Evolutionary conservation across 2,797 vertebrate genomes (phyloP).

Genomic region (Gymnodraco acuticeps): DNA sequence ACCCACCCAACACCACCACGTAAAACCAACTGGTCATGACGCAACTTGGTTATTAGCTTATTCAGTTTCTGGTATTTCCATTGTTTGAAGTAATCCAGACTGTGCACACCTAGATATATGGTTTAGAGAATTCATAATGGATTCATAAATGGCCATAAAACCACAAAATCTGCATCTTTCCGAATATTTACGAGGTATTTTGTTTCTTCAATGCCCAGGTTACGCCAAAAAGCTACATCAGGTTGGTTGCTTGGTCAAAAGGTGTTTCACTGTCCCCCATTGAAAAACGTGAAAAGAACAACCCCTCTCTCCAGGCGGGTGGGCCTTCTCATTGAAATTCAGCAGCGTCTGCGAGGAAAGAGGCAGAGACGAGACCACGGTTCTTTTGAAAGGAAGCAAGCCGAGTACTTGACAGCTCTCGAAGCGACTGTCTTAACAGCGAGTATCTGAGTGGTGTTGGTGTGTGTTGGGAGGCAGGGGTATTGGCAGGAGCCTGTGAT

Average conservation of each 20-base stretch:
- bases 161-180: not conserved
- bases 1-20: not conserved
- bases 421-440: slow-evolving; percentile 43
- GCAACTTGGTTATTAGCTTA: not conserved
- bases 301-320: not conserved
- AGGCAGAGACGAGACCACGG: slow-evolving; percentile 35
- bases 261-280: not conserved
- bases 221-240: not conserved
- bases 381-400: slow-evolving; percentile 50
- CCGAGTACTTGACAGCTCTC: slow-evolving; percentile 35
- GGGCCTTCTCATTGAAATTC: slow-evolving; percentile 33
- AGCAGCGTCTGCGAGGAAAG: slow-evolving; percentile 20
- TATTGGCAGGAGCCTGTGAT: slow-evolving; percentile 61
- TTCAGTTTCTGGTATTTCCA: not conserved
- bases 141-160: not conserved
- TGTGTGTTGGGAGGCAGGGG: slow-evolving; percentile 15
- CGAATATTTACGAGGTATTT: not conserved
- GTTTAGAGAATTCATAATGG: not conserved
- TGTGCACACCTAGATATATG: not conserved
- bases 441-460: slow-evolving; percentile 16
- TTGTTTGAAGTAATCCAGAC: not conserved
- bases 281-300: not conserved
- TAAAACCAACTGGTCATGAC: not conserved
- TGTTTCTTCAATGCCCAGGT: not conserved
- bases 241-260: slow-evolving; percentile 1